Evolutionary conservation across 2,113 vertebrate species (phyloP), one percentile per base, ranked within the genome.

Genomic region (Okapia johnstoni): DNA sequence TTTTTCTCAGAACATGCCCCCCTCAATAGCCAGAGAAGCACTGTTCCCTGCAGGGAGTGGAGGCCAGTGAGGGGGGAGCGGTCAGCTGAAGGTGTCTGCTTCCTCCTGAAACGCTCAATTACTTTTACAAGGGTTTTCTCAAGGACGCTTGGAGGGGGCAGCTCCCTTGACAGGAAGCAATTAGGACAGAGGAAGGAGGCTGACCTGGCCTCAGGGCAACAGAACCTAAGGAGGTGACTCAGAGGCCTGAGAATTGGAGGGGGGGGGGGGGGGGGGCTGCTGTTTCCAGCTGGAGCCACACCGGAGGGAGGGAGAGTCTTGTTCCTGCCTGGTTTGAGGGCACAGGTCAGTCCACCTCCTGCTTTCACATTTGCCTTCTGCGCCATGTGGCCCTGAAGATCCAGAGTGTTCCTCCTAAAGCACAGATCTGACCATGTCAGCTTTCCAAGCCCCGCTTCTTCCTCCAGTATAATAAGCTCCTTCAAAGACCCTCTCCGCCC

Each of bases 141-240:
- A 98, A 98, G 98, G 98, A 94, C 97, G 2, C 81, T 85, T 36
- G 61, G 77, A 94, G 94, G 95, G 85, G 55, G 83, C n/a, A 88
- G 85, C 54, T 88, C 60, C 77, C 90, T 85, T 54, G 85, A 83
- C 97, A 95, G 97, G 96, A 98, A 98, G 97, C 83, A 97, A 98
- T 98, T 97, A 97, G 84, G 83, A 87, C 63, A 23, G 70, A 94
- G 83, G 96, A 93, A 96, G 73, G 84, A 88, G 63, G 63, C 85
- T 96, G 85, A 95, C 96, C 91, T 89, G 90, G 94, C 97, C 97
- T 95, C 40, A 3, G 96, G 98, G 97, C 85, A 97, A 21, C 93
- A 30, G 79, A 97, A 97, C 94, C 87, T 77, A 48, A 66, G 57
- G 92, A 93, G 88, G 95, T 88, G 55, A 96, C 55, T 90, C 95